These are phyloP conservation scores for Phoxinus phoxinus DNA, from an alignment of 2,113 vertebrate species.

Conservation along the genomic window DNA sequence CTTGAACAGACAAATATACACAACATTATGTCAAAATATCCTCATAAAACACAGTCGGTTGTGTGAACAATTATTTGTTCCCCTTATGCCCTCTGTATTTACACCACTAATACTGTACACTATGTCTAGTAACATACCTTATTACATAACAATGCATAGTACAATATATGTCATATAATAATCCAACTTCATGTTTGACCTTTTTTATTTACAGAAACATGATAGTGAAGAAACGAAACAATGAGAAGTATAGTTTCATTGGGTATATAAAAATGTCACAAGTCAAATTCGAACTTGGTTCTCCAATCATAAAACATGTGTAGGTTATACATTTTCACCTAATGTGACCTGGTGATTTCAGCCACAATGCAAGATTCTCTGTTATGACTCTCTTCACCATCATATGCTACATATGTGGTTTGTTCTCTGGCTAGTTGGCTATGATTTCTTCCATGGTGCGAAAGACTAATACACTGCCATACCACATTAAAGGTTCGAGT, in stretches of 20 bases:
- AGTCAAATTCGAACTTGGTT: neutral
- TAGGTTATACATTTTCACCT: neutral
- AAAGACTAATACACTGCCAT: slow-evolving; percentile 33
- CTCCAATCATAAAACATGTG: neutral
- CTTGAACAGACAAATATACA: no score
- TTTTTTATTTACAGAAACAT: neutral
- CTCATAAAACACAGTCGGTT: no score
- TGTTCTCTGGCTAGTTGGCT: slow-evolving; percentile 28
- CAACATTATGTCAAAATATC: no score
- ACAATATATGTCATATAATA: neutral
- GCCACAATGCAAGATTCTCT: neutral
- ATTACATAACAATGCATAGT: neutral
- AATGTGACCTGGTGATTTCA: neutral
- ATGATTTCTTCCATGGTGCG: slow-evolving; percentile 27
- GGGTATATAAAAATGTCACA: neutral
- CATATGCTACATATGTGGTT: slow-evolving; percentile 18
- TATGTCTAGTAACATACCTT: neutral
- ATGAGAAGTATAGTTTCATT: no score
- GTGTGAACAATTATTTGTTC: neutral
- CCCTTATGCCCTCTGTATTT: neutral
- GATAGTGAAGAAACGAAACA: neutral
- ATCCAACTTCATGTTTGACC: neutral
- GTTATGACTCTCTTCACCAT: neutral
- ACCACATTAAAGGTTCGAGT: slow-evolving; percentile 51
- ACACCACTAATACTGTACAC: neutral